Conservation (phyloP, 2,113 vertebrate species). For the Pantherophis guttatus region DNA sequence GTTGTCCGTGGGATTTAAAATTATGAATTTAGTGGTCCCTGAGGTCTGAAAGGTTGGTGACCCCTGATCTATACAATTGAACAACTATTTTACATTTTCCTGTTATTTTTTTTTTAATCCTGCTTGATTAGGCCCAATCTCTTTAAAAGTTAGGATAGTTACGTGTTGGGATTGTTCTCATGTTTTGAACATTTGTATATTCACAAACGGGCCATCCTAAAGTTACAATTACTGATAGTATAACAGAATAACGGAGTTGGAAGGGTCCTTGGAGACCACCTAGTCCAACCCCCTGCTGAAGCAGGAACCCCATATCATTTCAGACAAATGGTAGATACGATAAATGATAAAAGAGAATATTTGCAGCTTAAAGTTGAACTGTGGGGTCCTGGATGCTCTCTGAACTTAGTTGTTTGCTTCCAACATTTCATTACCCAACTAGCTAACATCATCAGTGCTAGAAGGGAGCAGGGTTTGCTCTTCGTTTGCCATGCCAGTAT, state of each 20-base stretch:
- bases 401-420: background rate
- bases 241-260: too few relatives aligned
- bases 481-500: background rate
- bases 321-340: background rate
- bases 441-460: background rate
- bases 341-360: too few relatives aligned
- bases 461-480: background rate
- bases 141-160: background rate
- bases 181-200: slow-evolving; percentile 38
- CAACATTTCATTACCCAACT: background rate
- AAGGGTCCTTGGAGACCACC: too few relatives aligned
- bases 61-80: background rate
- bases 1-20: too few relatives aligned
- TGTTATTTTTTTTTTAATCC: too few relatives aligned
- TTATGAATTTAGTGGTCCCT: too few relatives aligned
- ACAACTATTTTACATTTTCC: background rate
- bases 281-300: background rate
- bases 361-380: background rate
- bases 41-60: too few relatives aligned
- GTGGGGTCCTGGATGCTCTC: background rate
- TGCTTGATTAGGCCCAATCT: background rate
- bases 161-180: background rate
- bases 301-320: background rate
- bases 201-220: background rate
- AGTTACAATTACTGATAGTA: too few relatives aligned